Evolutionary conservation across 2,888 invertebrate genomes (phyloP), one percentile per base, ranked within the genome.

Genomic region (Acleris literana): DNA sequence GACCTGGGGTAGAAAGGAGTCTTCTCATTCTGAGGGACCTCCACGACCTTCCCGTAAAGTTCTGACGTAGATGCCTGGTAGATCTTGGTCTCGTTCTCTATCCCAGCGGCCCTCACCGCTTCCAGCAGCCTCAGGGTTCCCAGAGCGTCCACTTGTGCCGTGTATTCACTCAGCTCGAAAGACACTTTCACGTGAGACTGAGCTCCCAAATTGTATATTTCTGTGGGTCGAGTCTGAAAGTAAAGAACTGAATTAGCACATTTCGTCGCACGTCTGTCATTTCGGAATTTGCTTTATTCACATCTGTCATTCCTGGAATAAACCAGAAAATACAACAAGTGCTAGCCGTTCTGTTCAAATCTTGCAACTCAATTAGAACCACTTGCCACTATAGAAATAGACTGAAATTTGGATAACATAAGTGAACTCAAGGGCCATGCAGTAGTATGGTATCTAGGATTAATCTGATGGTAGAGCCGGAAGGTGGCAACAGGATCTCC

Each of bases 111-210:
- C 72, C 97, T 94, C 64, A 99, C 97, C 0, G 99, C 99, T 83
- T 99, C 99, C 59, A 99, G 88, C 43, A 99, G 91, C 72, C 99
- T 93, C 25, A 99, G 92, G 0, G 98, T 98, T 13, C 99, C 99
- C n/a, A 99, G 94, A 0, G 97, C 99, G 87, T 99, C 98, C 1
- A 99, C 99, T 92, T 99, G 99, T 0, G 99, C 99, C 0, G 99
- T 99, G 81, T 99, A 99, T 89, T 99, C 99, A 78, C 99, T 98
- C 69, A 99, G 93, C 82, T 99, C 99, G 84, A 99, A 99, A 0
- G 99, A 99, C 46, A 99, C 98, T 92, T 99, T 99, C 1, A 99
- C 99, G 88, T 99, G 99, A 74, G 99, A 99, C 85, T 99, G 99
- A 0, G 99, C 99, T 1, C 99, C 99, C 70, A 99, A 93, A 92